These are phyloP conservation scores for Semicossyphus pulcher DNA, from an alignment of 2,113 vertebrate species.

Conservation along the genomic window DNA sequence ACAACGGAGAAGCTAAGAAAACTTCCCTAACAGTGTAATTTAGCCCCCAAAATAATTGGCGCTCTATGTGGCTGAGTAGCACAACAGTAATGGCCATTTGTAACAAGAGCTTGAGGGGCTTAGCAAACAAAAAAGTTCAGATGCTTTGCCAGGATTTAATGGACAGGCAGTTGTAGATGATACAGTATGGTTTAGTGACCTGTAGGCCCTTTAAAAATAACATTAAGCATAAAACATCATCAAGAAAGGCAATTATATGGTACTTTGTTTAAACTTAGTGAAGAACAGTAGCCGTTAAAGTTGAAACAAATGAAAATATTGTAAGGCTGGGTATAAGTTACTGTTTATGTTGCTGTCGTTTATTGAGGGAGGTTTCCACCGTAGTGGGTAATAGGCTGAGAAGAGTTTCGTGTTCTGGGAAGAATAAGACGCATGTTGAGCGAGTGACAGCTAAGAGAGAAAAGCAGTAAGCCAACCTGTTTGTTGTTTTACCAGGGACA, in stretches of 20 bases:
- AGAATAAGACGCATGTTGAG: too few species aligned
- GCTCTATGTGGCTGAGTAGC: neutral
- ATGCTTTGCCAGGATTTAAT: neutral
- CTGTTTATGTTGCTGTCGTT: too few species aligned
- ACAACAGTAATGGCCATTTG: slow-evolving; percentile 25
- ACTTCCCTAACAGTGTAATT: slow-evolving; percentile 6
- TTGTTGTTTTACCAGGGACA: too few species aligned
- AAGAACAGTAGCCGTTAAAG: neutral
- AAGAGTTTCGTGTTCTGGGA: too few species aligned
- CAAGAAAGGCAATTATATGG: neutral
- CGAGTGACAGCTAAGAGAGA: too few species aligned
- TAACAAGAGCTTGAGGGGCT: slow-evolving; percentile 1
- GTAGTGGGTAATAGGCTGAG: too few species aligned
- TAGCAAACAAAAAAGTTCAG: neutral
- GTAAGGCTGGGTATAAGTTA: too few species aligned
- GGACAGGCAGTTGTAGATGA: neutral
- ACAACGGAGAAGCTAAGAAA: slow-evolving; percentile 14
- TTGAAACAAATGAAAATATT: neutral
- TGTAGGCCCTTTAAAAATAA: neutral
- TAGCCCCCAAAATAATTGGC: slow-evolving; percentile 1
- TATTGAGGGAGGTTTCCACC: too few species aligned
- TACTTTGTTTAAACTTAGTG: neutral
- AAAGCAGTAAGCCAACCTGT: too few species aligned
- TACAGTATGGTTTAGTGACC: neutral
- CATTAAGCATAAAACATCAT: neutral